Evolutionary conservation across 1,140 invertebrate genomes (phyloP).

Genomic region (Drosophila dunni): DNA sequence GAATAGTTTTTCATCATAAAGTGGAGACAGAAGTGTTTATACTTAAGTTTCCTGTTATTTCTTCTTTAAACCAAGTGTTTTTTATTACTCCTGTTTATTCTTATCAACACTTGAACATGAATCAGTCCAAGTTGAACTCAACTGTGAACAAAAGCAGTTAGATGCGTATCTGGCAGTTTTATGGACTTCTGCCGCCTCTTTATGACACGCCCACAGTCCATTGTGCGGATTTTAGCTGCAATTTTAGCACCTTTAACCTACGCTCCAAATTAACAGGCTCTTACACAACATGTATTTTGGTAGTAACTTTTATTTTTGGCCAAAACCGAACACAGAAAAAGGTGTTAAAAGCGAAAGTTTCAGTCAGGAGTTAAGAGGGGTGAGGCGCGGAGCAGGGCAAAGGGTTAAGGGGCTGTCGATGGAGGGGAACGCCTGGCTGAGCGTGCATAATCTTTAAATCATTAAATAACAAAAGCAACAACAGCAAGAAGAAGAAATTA

Average conservation of each 20-base stretch:
- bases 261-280: conserved; percentile 71
- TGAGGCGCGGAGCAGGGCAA: conserved; percentile 43
- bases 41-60: no score
- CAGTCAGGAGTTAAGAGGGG: conserved; percentile 38
- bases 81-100: no score
- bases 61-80: no score
- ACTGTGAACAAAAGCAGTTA: neutral
- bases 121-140: neutral
- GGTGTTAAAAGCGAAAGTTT: conserved; percentile 80
- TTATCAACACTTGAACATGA: neutral
- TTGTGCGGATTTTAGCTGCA: conserved; percentile 43
- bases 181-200: neutral
- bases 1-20: no score
- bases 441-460: conserved; percentile 80
- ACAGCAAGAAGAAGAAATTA: conserved; percentile 56
- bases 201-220: neutral
- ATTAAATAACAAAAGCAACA: conserved; percentile 75
- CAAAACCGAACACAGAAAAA: conserved; percentile 36
- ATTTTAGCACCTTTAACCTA: conserved; percentile 71
- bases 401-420: conserved; percentile 52
- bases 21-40: no score
- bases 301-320: conserved; percentile 28
- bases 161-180: conserved; percentile 8
- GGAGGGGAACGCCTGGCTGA: conserved; percentile 47
- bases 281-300: conserved; percentile 63